Base-by-base conservation (phyloP, 1,140 invertebrate genomes). In the Drosophila burlai region DNA sequence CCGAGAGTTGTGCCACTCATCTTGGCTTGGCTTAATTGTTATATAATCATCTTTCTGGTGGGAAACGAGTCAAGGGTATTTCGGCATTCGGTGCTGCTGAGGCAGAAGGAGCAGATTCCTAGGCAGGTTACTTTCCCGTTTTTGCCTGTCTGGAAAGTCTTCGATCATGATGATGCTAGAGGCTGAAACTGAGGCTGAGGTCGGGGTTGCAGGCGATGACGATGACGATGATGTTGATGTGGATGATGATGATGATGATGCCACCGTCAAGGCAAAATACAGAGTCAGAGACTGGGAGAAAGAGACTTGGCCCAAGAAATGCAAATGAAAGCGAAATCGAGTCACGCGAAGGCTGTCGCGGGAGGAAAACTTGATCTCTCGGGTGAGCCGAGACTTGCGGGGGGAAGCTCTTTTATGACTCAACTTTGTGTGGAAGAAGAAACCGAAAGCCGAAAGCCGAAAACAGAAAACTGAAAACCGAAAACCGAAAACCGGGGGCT, bases 261-360 rank as follows among this genome's bases (percentile, higher is more conserved):
- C 29, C 34, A 63, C 45, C 29, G 45, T 7, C 40, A 57, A 62
- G 72, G 43, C 67, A 46, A 50, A 46, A 54, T 16, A 42, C 47
- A 57, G 16, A 60, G 21, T 40, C 46, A 29, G 16, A 54, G 24
- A 40, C 31, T 42, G 18, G 57, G 76, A 54, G 75, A 79, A 78
- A 60, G 47, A 63, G 54, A n/a, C 47, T 15, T 62, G 66, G 59
- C 66, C 59, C 58, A 21, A 62, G 55, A 80, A 80, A 83, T 83
- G 81, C 76, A 83, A 83, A 83, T 83, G 81, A 83, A 83, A 83
- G 81, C 75, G 81, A 83, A 83, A 83, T 83, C 80, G 69, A 75
- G 76, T 77, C 80, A 83, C 80, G 80, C 67, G 74, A 82, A 78
- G 80, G 78, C 78, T 59, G 64, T 24, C 43, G 52, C 65, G 29